Conservation (phyloP, 2,113 vertebrate genomes). For the Canis aureus region DNA sequence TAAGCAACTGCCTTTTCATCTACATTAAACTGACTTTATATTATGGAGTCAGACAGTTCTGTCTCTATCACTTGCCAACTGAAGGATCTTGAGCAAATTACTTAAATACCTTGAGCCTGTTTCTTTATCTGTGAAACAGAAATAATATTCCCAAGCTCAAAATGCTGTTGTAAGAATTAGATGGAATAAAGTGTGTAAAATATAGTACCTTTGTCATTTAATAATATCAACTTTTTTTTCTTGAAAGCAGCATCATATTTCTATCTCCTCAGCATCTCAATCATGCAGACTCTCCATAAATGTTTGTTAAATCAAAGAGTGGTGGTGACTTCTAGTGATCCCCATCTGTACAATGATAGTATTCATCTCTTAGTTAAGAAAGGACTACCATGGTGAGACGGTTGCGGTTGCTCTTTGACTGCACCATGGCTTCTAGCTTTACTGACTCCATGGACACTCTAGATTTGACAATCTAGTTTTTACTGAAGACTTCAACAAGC, state of each 20-base stretch:
- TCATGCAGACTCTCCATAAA: neutral
- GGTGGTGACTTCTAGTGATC: neutral
- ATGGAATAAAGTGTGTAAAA: neutral
- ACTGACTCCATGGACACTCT: neutral
- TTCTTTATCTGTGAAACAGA: neutral
- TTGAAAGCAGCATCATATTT: neutral
- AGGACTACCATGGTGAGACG: neutral
- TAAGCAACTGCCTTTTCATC: neutral
- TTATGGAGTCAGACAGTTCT: neutral
- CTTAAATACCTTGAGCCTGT: neutral
- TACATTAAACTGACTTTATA: neutral
- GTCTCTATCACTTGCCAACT: neutral
- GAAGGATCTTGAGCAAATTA: neutral
- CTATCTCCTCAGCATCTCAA: neutral
- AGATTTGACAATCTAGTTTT: neutral
- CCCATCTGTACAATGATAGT: neutral
- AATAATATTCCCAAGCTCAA: neutral
- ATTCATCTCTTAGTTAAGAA: neutral
- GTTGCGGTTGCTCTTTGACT: neutral
- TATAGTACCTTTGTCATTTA: neutral
- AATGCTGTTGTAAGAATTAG: neutral
- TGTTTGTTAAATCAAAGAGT: neutral
- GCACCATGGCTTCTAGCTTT: neutral
- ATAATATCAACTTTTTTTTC: neutral
- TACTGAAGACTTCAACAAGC: neutral